phyloP scores from a whole-genome alignment of 2,888 invertebrate genomes.

The Stenurella melanura region DNA sequence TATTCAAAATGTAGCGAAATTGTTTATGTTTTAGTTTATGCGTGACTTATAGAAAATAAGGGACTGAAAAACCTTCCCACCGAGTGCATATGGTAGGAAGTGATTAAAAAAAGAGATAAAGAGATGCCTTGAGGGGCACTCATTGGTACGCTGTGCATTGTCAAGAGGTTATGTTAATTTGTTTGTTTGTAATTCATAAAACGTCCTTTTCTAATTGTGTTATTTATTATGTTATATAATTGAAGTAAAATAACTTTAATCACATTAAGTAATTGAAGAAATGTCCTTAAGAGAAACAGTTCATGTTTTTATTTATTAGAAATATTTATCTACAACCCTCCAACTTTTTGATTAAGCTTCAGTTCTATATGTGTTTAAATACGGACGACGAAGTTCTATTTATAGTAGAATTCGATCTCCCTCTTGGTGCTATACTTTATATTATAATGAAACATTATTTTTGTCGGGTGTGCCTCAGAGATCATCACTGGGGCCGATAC shows the following conservation, averaged over 20 bases:
- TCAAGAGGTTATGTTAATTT: slow-evolving; percentile 1
- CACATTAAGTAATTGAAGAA: background rate
- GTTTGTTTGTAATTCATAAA: background rate
- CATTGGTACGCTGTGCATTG: background rate
- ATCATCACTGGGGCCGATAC: too few species aligned
- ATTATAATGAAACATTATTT: too few species aligned
- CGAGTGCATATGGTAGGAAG: slow-evolving; percentile 1
- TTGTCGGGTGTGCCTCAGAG: too few species aligned
- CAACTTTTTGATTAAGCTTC: too few species aligned
- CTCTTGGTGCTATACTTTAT: too few species aligned
- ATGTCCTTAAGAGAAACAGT: too few species aligned
- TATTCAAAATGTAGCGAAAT: slow-evolving; percentile 27
- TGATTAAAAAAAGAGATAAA: slow-evolving; percentile 6
- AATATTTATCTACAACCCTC: too few species aligned
- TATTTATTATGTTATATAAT: background rate
- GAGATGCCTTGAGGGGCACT: background rate
- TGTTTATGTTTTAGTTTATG: slow-evolving; percentile 32
- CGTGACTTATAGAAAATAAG: slow-evolving; percentile 12
- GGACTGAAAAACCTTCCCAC: background rate
- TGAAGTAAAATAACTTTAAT: background rate
- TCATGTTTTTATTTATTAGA: too few species aligned
- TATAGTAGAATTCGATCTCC: too few species aligned
- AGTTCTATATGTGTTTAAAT: too few species aligned
- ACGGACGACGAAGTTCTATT: too few species aligned
- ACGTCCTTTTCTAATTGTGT: background rate